phyloP scores from a whole-genome alignment of 2,888 invertebrate species.

The Itoplectis maculator region DNA sequence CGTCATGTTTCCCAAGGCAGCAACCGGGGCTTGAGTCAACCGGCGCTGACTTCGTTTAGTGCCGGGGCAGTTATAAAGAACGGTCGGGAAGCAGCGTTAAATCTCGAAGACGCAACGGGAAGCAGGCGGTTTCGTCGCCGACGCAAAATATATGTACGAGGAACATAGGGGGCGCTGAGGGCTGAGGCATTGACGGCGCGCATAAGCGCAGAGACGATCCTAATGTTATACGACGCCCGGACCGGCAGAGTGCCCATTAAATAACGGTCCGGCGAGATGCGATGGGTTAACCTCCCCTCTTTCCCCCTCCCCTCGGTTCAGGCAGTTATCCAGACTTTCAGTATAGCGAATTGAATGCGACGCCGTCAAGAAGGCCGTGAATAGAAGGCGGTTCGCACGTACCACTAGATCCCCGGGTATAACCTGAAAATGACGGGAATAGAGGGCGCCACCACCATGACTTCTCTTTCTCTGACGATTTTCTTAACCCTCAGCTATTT shows the following conservation, averaged over 20 bases:
- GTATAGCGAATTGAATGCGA: slow-evolving; percentile 43
- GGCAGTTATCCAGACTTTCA: slow-evolving; percentile 28
- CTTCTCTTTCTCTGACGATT: background rate
- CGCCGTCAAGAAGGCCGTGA: slow-evolving; percentile 16
- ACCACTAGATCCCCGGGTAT: background rate
- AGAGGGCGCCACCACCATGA: background rate
- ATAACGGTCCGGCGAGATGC: slow-evolving; percentile 45
- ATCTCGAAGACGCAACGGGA: slow-evolving; percentile 25
- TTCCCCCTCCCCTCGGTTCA: background rate
- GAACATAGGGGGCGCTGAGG: slow-evolving; percentile 3
- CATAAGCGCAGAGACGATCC: slow-evolving; percentile 33
- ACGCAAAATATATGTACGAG: slow-evolving; percentile 33
- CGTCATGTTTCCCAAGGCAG: background rate
- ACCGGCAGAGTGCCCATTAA: slow-evolving; percentile 42
- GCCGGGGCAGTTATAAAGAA: slow-evolving; percentile 37
- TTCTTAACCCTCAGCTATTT: background rate
- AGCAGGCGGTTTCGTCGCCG: slow-evolving; percentile 21
- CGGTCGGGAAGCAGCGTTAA: slow-evolving; percentile 44
- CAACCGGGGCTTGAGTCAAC: background rate
- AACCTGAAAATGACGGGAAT: slow-evolving; percentile 22
- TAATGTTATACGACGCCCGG: slow-evolving; percentile 36
- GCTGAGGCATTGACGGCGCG: slow-evolving; percentile 12
- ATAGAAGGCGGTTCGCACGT: background rate
- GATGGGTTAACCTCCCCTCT: slow-evolving; percentile 7
- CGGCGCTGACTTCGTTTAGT: slow-evolving; percentile 37